Evolutionary conservation across 2,113 vertebrate genomes (phyloP), one percentile per base, ranked within the genome.

Genomic region (Solea senegalensis): DNA sequence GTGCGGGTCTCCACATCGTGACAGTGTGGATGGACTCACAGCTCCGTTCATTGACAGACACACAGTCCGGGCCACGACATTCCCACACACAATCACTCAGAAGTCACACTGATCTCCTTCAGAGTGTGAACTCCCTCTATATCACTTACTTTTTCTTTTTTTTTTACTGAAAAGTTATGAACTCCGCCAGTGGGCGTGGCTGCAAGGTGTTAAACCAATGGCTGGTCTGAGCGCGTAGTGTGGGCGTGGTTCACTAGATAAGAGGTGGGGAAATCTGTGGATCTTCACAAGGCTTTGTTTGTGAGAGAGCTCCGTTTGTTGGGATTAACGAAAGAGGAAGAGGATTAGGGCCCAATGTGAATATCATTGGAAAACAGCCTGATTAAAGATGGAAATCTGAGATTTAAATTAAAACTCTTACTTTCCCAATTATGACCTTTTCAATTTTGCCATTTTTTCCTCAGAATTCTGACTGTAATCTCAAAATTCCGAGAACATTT

Each of bases 1-100:
- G 77, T 81, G 88, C 86, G 85, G 88, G 87, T 74, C 88, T 93
- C 88, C 94, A 90, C 96, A 96, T 96, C 34, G 72, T 93, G 65
- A 15, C 69, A 7, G 41, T 3, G 56, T 1, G 52, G 59, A 28
- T 0, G 26, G 8, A 9, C 14, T 55, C 65, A 14, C 67, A 62
- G 65, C 4, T 45, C 65, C 44, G 1, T 12, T 12, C 44, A 34
- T 34, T 34, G 34, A 6, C 34, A 34, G 5, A 34, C 34, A 34
- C 34, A 6, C 3, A 34, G 34, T 34, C 34, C 5, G 34, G 5
- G 34, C 34, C 49, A 50, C n/a, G 16, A 9, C 49, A 21, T 16
- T 21, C 4, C 51, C 51, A 8, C 51, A 5, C 51, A 4, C 8
- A 27, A 10, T 3, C 21, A 21, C 21, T 21, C 21, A 21, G 21